Base-by-base conservation (phyloP, 2,888 invertebrate genomes). In the Netelia fuscicornis region DNA sequence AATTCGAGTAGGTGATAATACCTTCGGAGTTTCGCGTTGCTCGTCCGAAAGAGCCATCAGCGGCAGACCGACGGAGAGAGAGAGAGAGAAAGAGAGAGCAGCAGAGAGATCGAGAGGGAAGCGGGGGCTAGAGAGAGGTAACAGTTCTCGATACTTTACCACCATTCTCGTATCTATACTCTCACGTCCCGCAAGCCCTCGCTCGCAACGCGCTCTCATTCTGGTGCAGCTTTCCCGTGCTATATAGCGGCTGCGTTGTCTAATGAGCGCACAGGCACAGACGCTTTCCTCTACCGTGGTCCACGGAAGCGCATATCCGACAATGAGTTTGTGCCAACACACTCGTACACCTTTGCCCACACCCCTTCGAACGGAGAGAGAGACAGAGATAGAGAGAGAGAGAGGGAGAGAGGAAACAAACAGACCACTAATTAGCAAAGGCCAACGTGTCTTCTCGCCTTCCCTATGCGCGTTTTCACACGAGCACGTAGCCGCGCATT, bases 381-480 rank as follows among this genome's bases (percentile, higher is more conserved):
- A 20, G 37, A 5, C 9, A 23, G 37, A 37, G 37, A 13, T 37
- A 5, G 37, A 37, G 37, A 37, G 37, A 37, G 37, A 37, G 37
- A 37, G 37, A 37, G 37, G 6, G 11, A 70, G 86, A 88, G 87
- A 81, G 83, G 85, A 75, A 77, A 80, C 88, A 89, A 89, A 90
- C 88, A 87, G 79, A 82, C 88, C 87, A 87, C 89, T 89, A 89
- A 89, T 90, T 90, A 89, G 86, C 87, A 89, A 89, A 89, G 87
- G 86, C 87, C 81, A 86, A 87, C 86, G 86, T 84, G 84, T 84
- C 87, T 87, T 78, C 82, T 65, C 70, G 44, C 37, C 37, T 65
- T n/a, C n/a, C 70, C 54, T 60, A 6, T 6, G n/a, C 58, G 79
- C 65, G 52, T 72, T 80, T 76, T 56, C 20, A 62, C 64, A 52